Base-by-base conservation (phyloP, 2,888 invertebrate species). In the Andrena marginata region DNA sequence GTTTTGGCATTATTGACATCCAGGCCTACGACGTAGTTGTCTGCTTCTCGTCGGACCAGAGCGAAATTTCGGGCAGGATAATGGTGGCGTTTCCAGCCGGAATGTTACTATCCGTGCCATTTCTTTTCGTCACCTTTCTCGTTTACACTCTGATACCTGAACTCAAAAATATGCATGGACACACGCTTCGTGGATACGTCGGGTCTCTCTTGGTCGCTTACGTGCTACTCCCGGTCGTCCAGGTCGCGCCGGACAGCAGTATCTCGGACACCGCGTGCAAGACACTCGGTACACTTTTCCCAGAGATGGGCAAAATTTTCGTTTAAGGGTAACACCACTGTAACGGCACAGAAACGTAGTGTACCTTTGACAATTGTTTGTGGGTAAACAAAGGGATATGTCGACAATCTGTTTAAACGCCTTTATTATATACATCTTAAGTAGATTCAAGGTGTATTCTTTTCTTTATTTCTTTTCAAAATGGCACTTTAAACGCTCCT, bases 131-230 rank as follows among this genome's bases (percentile, higher is more conserved):
- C 1, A 94, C 94, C 0, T 90, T 93, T 13, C 16, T 93, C 49
- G 90, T 93, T 31, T 94, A 94, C 68, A 85, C 88, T 10, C 51
- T 93, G 13, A 65, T 94, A 3, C 92, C 93, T 0, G 92, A 94
- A 56, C 78, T 94, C 68, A 84, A 86, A 60, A 94, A 93, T 64
- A 89, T 94, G 72, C 94, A 94, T 35, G 94, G 94, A 0, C 77
- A 77, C 4, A 92, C 92, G 0, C 86, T 94, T 10, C 91, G 93
- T 31, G 87, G 89, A 56, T 93, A 94, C 84, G 86, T 93, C 0
- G 87, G 86, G 29, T 84, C 87, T 2, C 87, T 94, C 33, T 73
- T 90, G 63, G 56, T 91, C 20, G 92, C 92, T 10, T 94, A 92
- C 78, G 35, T 80, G 6, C 31, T 80, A 3, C 87, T 94, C 4